These are phyloP conservation scores for Hydrolagus colliei DNA, from an alignment of 2,797 vertebrate genomes.

Conservation along the genomic window DNA sequence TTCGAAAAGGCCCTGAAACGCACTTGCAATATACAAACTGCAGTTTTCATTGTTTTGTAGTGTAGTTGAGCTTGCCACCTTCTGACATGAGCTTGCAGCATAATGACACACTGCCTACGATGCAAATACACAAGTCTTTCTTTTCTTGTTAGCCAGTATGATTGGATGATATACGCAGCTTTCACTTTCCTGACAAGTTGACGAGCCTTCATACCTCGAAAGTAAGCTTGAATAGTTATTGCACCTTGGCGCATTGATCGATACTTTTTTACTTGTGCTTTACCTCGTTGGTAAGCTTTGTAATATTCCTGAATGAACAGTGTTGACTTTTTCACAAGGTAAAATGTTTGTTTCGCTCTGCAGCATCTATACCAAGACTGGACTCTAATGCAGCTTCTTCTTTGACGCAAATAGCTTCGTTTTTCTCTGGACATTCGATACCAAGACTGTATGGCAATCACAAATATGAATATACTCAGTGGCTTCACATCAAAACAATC, in stretches of 20 bases:
- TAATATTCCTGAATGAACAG: conserved; percentile 49
- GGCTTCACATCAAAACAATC: background rate
- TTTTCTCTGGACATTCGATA: conserved; percentile 63
- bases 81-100: conserved; percentile 51
- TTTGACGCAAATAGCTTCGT: conserved; percentile 49
- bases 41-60: conserved; percentile 45
- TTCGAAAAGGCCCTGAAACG: conserved; percentile 38
- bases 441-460: conserved; percentile 72
- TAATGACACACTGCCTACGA: conserved; percentile 40
- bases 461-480: conserved; percentile 35
- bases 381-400: conserved; percentile 54
- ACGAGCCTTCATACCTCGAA: conserved; percentile 45
- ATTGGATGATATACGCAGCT: conserved; percentile 47
- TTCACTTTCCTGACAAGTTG: conserved; percentile 35
- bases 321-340: conserved; percentile 37
- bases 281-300: conserved; percentile 45
- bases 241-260: conserved; percentile 44
- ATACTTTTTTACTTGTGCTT: conserved; percentile 38
- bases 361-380: conserved; percentile 63
- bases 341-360: conserved; percentile 41
- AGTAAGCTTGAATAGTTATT: conserved; percentile 48
- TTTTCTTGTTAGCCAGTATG: conserved; percentile 50
- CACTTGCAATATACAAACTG: conserved; percentile 46
- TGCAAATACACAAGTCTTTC: conserved; percentile 43
- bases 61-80: conserved; percentile 48